These are phyloP conservation scores for Tupaia chinensis DNA, from an alignment of 2,113 vertebrate species.

Conservation along the genomic window DNA sequence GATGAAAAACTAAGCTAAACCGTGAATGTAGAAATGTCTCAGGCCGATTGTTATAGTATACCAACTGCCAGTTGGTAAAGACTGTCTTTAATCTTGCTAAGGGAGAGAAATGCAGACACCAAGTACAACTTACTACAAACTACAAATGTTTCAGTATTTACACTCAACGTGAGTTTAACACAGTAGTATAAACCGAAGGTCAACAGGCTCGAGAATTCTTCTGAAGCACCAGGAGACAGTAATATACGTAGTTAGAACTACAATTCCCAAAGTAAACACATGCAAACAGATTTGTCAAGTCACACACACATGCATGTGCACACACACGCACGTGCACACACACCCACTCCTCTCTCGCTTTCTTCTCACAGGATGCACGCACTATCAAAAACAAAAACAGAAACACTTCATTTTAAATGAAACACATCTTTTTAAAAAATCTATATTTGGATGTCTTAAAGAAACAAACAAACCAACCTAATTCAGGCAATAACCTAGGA, in stretches of 20 bases:
- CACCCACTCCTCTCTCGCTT: background rate
- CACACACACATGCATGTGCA: background rate
- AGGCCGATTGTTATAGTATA: background rate
- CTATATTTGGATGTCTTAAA: slow-evolving; percentile 56
- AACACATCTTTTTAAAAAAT: slow-evolving; percentile 53
- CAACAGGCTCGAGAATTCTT: slow-evolving; percentile 62
- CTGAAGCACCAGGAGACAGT: slow-evolving; percentile 77
- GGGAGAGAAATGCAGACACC: slow-evolving; percentile 59
- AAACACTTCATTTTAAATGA: slow-evolving; percentile 66
- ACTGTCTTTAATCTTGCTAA: background rate
- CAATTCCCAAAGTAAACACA: slow-evolving; percentile 66
- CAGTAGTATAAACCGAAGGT: slow-evolving; percentile 49
- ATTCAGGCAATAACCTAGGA: background rate
- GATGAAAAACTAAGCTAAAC: background rate
- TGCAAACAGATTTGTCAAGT: background rate
- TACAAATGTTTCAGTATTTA: slow-evolving; percentile 25
- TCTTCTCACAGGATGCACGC: slow-evolving; percentile 25
- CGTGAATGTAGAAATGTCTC: background rate
- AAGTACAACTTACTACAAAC: slow-evolving; percentile 39
- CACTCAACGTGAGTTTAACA: slow-evolving; percentile 38
- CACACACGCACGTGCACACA: too few relatives aligned
- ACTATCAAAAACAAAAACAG: slow-evolving; percentile 43
- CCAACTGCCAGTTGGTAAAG: background rate
- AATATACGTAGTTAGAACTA: slow-evolving; percentile 47
- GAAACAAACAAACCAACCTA: slow-evolving; percentile 12